These are phyloP conservation scores for Rhagonycha fulva DNA, from an alignment of 2,888 invertebrate species.

Conservation along the genomic window DNA sequence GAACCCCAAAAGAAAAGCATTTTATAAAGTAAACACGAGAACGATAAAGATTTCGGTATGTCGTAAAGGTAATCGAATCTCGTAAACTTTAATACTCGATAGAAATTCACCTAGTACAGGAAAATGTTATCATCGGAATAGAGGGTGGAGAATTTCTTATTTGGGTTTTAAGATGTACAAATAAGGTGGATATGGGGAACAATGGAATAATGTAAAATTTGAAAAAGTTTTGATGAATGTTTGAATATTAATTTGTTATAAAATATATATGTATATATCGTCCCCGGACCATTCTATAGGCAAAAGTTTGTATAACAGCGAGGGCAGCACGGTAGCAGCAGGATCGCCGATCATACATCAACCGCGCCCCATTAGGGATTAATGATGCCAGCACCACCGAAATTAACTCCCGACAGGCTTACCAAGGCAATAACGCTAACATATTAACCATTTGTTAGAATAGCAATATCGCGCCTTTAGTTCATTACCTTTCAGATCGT, in stretches of 20 bases:
- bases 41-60: conserved; percentile 51
- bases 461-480: conserved; percentile 49
- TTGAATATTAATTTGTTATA: conserved; percentile 1
- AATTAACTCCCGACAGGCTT: conserved; percentile 59
- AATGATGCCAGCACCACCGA: conserved; percentile 58
- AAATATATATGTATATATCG: not conserved
- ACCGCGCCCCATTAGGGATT: conserved; percentile 59
- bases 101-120: conserved; percentile 45
- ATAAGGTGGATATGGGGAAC: not conserved
- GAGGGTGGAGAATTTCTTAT: not conserved
- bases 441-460: conserved; percentile 59
- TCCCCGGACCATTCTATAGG: not conserved
- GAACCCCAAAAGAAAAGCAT: conserved; percentile 31
- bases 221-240: not conserved
- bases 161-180: not conserved
- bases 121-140: conserved; percentile 9
- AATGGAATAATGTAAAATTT: not conserved
- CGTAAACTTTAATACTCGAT: conserved; percentile 54
- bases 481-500: conserved; percentile 44
- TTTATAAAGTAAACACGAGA: conserved; percentile 45
- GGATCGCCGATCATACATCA: conserved; percentile 55
- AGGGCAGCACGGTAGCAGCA: conserved; percentile 17
- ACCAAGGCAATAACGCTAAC: conserved; percentile 58
- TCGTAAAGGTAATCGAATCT: conserved; percentile 56
- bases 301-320: not conserved